Percentiles rank a stretch among this genome's conserved stretches.
Evolutionary conservation across 1,140 invertebrate species (phyloP).

Genomic region (Tenebrio molitor): DNA sequence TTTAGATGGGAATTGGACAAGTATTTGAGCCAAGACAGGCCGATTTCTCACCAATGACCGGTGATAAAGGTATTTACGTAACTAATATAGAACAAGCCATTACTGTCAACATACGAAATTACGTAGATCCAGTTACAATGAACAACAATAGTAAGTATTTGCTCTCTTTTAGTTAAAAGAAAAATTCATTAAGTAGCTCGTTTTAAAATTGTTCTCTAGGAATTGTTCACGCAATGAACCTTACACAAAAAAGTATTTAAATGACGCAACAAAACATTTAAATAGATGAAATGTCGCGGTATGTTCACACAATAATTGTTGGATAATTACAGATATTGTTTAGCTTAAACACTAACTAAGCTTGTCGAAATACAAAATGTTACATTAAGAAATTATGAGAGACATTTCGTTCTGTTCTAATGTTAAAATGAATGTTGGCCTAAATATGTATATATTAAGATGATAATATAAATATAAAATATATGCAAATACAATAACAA

Average conservation of each 20-base stretch:
- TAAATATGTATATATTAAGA: neutral
- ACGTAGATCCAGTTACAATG: constrained; percentile 71
- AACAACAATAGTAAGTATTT: constrained; percentile 70
- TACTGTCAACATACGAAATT: constrained; percentile 83
- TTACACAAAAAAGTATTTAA: constrained; percentile 44
- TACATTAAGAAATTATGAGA: constrained; percentile 33
- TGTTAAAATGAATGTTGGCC: constrained; percentile 9
- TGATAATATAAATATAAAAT: neutral
- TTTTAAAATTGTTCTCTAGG: constrained; percentile 4
- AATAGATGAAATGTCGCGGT: constrained; percentile 51
- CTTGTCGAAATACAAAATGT: constrained; percentile 49
- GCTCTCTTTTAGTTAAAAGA: too few species aligned
- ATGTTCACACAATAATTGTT: constrained; percentile 49
- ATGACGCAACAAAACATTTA: constrained; percentile 47
- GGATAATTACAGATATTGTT: constrained; percentile 53
- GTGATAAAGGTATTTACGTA: constrained; percentile 79
- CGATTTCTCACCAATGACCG: constrained; percentile 83
- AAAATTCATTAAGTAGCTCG: constrained; percentile 35
- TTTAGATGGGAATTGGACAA: constrained; percentile 78
- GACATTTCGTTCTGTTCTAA: constrained; percentile 12
- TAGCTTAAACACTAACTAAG: constrained; percentile 45
- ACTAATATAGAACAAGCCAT: constrained; percentile 86
- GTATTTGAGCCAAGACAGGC: constrained; percentile 83
- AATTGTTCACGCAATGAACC: constrained; percentile 44
- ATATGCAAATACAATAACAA: too few species aligned